Evolutionary conservation across 2,113 vertebrate species (phyloP).

Genomic region (Nestor notabilis): DNA sequence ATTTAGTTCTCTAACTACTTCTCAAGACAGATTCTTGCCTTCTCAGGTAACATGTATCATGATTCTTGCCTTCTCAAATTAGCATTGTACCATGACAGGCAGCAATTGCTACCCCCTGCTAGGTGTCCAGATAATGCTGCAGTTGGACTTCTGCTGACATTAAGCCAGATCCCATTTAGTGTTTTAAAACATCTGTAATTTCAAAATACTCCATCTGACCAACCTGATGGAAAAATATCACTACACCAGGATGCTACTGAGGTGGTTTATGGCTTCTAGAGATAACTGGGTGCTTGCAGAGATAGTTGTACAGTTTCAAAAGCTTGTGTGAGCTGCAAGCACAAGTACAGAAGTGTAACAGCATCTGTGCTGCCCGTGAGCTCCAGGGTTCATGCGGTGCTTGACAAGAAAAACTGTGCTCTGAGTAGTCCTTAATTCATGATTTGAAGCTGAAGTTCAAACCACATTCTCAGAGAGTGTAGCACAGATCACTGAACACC

Average conservation of each 20-base stretch:
- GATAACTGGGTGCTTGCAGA: not conserved
- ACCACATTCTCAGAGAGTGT: not conserved
- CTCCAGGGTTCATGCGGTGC: not conserved
- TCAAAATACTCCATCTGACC: not conserved
- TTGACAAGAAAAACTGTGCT: not conserved
- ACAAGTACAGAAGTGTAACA: not conserved
- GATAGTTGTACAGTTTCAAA: not conserved
- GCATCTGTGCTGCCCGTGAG: not conserved
- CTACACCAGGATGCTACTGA: not conserved
- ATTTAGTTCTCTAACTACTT: not conserved
- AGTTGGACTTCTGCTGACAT: not conserved
- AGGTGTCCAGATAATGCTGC: not conserved
- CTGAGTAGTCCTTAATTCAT: not conserved
- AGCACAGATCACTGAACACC: slow-evolving; percentile 14
- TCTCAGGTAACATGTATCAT: not conserved
- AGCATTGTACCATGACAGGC: not conserved
- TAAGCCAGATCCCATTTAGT: not conserved
- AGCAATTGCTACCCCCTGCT: not conserved
- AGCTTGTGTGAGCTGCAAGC: not conserved
- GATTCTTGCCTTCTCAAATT: not conserved
- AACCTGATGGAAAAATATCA: not conserved
- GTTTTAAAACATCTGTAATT: not conserved
- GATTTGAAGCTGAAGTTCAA: slow-evolving; percentile 3
- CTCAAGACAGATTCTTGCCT: not conserved
- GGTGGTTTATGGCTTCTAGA: not conserved